Base-by-base conservation (phyloP, 2,888 invertebrate genomes). In the Ophion obscuratus region DNA sequence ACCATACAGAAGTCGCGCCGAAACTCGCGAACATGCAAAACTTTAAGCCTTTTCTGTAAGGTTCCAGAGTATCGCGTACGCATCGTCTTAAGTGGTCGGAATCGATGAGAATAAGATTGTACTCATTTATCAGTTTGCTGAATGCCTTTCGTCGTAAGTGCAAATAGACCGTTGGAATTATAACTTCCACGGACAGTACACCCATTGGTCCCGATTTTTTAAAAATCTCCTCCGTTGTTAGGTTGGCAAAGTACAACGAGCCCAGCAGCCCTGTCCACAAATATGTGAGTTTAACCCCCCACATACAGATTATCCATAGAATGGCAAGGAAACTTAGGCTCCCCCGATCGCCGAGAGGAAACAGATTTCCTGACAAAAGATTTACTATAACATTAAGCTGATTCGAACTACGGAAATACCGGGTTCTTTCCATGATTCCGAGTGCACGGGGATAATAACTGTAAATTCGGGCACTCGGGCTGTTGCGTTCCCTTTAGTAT, bases 361-460 rank as follows among this genome's bases (percentile, higher is more conserved):
- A 73, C 40, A 86, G 68, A 40, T 91, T 91, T 0, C 89, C 91
- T 9, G 90, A 88, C 0, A 90, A 1, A 1, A 20, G 5, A 64
- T 91, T 91, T 0, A 88, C 6, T 2, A 87, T 27, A 0, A 67
- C 73, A 59, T 91, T 91, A 0, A 90, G 80, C 24, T 74, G 76
- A 83, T 87, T 91, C 6, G 87, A 31, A 9, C 24, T 88, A 68
- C 59, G 67, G 59, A 91, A 90, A 77, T 90, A 78, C 9, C 68
- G 77, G 24, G 40, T 78, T 59, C 14, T 36, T 44, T 68, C 17
- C 77, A 78, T 78, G 27, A n/a, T 75, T 14, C 9, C 7, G 14
- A 61, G 36, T 2, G 17, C 24, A 40, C 27, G 10, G 0, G 14
- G 31, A 53, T 53, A 53, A 53, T 5, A 17, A 14, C 11, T 64